Percentiles rank a stretch among this genome's conserved stretches.
Conservation (phyloP, 2,888 invertebrate genomes). For the Parasteatoda lunata region DNA sequence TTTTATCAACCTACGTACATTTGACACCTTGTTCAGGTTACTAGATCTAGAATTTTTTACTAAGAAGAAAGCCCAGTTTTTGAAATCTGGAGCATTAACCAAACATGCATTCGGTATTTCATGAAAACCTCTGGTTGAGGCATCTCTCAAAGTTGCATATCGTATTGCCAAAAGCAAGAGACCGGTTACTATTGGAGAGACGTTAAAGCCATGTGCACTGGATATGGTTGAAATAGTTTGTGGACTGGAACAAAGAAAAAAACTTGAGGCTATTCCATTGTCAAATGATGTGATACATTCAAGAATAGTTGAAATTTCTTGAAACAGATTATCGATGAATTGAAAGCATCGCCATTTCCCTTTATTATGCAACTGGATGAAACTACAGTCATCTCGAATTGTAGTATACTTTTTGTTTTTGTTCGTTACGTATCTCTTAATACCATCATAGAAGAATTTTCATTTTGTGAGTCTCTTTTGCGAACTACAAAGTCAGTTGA, state of each 20-base stretch:
- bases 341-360: conserved; percentile 58
- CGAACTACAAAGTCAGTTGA: conserved; percentile 47
- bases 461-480: conserved; percentile 58
- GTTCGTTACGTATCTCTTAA: conserved; percentile 54
- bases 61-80: too few species aligned
- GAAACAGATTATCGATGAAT: conserved; percentile 53
- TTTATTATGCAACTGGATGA: conserved; percentile 71
- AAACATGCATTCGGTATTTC: too few species aligned
- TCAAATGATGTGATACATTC: conserved; percentile 54
- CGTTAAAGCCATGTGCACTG: conserved; percentile 49
- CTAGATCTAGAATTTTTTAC: too few species aligned
- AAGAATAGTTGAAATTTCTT: conserved; percentile 61
- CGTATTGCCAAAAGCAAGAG: too few species aligned
- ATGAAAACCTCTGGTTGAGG: too few species aligned
- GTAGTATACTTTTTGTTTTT: conserved; percentile 54
- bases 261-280: conserved; percentile 60
- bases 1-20: too few species aligned
- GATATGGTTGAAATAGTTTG: conserved; percentile 53
- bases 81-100: too few species aligned
- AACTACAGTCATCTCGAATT: conserved; percentile 74
- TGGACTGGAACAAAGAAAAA: conserved; percentile 57
- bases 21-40: too few species aligned
- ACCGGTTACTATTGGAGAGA: too few species aligned
- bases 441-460: conserved; percentile 61
- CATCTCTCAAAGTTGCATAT: too few species aligned